Evolutionary conservation across 2,888 invertebrate species (phyloP).

Genomic region (Laothoe populi): DNA sequence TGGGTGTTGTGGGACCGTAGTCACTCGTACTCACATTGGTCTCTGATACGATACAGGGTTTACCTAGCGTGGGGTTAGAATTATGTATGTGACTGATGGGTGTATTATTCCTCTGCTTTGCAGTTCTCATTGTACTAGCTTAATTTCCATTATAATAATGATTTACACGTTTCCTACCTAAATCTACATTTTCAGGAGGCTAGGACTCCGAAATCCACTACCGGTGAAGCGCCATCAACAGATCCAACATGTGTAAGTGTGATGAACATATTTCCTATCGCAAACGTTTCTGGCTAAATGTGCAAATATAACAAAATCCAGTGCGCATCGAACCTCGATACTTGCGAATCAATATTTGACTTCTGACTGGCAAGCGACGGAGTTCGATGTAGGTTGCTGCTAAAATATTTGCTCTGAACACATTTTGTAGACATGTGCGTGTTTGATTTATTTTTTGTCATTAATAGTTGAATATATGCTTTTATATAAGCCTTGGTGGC

Average conservation of each 20-base stretch:
- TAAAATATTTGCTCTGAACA: slow-evolving; percentile 13
- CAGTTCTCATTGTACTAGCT: too few relatives aligned
- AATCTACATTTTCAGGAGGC: too few relatives aligned
- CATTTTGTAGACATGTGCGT: not conserved
- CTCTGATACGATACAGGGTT: too few relatives aligned
- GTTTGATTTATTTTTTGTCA: not conserved
- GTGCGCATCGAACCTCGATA: slow-evolving; percentile 50
- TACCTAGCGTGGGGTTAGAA: too few relatives aligned
- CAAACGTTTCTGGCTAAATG: slow-evolving; percentile 41
- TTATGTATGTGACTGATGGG: too few relatives aligned
- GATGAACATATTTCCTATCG: slow-evolving; percentile 23
- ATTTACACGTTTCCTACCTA: too few relatives aligned
- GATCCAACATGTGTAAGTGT: slow-evolving; percentile 5
- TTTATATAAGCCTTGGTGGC: too few relatives aligned
- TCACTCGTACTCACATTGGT: too few relatives aligned
- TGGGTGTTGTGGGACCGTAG: too few relatives aligned
- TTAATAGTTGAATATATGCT: too few relatives aligned
- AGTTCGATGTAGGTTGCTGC: slow-evolving; percentile 30
- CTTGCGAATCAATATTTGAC: slow-evolving; percentile 50
- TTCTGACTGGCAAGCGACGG: slow-evolving; percentile 38
- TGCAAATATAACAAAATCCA: slow-evolving; percentile 52
- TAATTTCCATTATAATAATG: too few relatives aligned
- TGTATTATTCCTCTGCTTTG: too few relatives aligned
- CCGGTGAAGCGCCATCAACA: not conserved
- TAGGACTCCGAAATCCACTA: slow-evolving; percentile 3